Base-by-base conservation (phyloP, 2,888 invertebrate genomes). In the Lithophane ornitopus region DNA sequence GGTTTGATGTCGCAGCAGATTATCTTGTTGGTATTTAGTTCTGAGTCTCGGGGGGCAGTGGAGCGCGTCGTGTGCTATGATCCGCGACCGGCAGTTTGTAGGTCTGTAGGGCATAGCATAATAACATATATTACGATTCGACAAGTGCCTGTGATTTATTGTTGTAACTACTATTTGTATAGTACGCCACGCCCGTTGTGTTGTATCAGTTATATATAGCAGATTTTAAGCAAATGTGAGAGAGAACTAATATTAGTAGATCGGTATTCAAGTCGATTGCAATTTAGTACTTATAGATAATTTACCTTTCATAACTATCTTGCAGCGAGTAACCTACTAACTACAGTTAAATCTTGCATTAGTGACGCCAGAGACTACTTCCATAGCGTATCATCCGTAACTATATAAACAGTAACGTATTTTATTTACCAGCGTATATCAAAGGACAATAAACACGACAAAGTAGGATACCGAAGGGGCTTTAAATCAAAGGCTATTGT, bases 71-170 rank as follows among this genome's bases (percentile, higher is more conserved):
- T 78, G 89, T 78, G 80, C 81, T 76, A 54, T 83, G 90, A 85
- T 81, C 86, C 86, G 78, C 72, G 74, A 84, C 89, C 28, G 59
- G 46, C 66, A 72, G 71, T 78, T 85, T 82, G 70, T 89, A 79
- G 89, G 89, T 84, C 79, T 86, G 78, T 88, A 79, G 84, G 78
- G 78, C 82, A 79, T 80, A 84, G 26, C 67, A 67, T 82, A 88
- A 62, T n/a, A 77, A 81, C 76, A 81, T 80, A 87, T 82, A 76
- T 87, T 85, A 83, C 76, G 39, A 67, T 71, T 69, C 78, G 87
- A 87, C 90, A 89, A 89, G 89, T 89, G 89, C 78, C 65, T 76
- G 75, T 78, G 78, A 88, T 87, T 83, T 89, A 85, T 81, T 69
- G 77, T 62, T 78, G 76, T 78, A 56, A 62, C 72, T 73, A 46